These are phyloP conservation scores for Pygocentrus nattereri DNA, from an alignment of 2,797 vertebrate genomes.

Conservation along the genomic window DNA sequence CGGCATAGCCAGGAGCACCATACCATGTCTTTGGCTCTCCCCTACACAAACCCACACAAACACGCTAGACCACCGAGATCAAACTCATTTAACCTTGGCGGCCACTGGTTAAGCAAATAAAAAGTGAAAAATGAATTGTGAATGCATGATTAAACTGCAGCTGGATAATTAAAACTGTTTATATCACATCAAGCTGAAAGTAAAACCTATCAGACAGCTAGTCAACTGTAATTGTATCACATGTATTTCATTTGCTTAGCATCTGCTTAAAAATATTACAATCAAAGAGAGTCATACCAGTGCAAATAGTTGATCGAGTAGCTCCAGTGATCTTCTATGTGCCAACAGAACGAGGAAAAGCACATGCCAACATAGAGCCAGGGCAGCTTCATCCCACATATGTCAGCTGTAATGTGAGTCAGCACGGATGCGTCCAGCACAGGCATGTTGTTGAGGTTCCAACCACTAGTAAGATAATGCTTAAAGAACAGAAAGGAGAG, in stretches of 20 bases:
- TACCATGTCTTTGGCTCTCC: conserved; percentile 99
- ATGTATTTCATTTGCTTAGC: not conserved
- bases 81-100: not conserved
- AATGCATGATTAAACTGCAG: too few species aligned
- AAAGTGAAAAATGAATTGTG: not conserved
- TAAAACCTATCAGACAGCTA: too few species aligned
- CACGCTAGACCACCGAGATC: not conserved
- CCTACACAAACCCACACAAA: conserved; percentile 84
- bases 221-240: too few species aligned
- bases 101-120: not conserved
- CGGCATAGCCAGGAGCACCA: conserved; percentile 94
- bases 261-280: not conserved
- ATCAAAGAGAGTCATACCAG: conserved; percentile 80
- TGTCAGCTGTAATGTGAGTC: conserved; percentile 95
- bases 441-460: conserved; percentile 99
- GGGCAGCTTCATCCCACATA: conserved; percentile 98
- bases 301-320: conserved; percentile 98
- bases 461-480: conserved; percentile 95
- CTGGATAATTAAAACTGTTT: too few species aligned
- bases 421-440: conserved; percentile 96
- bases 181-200: too few species aligned
- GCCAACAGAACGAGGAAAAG: conserved; percentile 99
- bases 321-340: conserved; percentile 99
- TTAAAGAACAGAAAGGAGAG: conserved; percentile 65
- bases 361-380: conserved; percentile 99